These are phyloP conservation scores for Ceratitis capitata DNA, from an alignment of 1,140 invertebrate species.

Conservation along the genomic window DNA sequence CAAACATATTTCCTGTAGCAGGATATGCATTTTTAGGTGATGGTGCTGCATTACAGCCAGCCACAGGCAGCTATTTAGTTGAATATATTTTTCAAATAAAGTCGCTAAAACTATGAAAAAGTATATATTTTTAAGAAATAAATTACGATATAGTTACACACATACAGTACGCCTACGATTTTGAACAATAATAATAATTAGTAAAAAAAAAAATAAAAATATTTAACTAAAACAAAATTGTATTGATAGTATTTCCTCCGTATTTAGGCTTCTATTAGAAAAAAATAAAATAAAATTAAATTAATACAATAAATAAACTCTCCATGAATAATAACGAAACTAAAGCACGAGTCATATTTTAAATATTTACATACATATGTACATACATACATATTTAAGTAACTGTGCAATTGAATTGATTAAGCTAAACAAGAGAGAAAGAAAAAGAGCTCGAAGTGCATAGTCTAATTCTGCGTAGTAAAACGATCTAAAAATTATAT, in stretches of 20 bases:
- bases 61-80: not conserved
- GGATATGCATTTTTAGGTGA: not conserved
- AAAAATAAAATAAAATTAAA: not conserved
- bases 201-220: not conserved
- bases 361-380: not conserved
- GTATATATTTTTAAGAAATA: not conserved
- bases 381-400: not conserved
- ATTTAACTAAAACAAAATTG: not conserved
- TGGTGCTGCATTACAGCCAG: not conserved
- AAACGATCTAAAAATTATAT: conserved; percentile 9
- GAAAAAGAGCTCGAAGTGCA: too few relatives aligned
- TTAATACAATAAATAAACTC: not conserved
- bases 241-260: not conserved
- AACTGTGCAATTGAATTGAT: conserved; percentile 1
- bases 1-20: not conserved
- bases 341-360: not conserved
- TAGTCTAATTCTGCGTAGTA: not conserved
- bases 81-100: not conserved
- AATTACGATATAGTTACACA: not conserved
- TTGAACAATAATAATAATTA: not conserved
- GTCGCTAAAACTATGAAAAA: not conserved
- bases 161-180: not conserved
- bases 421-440: conserved; percentile 22
- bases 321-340: not conserved
- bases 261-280: not conserved